phyloP scores from a whole-genome alignment of 2,888 invertebrate genomes.

The Stegophylla sp. region DNA sequence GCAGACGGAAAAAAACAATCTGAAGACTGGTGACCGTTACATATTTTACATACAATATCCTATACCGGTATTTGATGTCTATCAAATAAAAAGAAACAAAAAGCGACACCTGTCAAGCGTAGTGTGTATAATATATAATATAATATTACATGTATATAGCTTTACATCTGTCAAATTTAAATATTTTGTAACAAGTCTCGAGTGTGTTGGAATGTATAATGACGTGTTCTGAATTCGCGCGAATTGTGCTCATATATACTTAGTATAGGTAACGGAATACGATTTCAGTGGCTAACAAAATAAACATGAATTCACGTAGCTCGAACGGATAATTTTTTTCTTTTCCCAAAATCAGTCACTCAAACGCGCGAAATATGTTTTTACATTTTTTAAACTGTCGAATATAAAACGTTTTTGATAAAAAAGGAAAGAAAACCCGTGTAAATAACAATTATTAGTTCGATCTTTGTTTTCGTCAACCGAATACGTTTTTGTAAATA shows the following conservation, averaged over 20 bases:
- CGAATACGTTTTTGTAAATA: too few species aligned
- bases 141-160: too few species aligned
- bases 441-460: too few species aligned
- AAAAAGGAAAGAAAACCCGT: too few species aligned
- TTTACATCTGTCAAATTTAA: not conserved
- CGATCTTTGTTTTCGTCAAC: too few species aligned
- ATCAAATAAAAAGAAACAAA: not conserved
- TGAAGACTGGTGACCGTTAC: not conserved
- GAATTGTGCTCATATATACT: not conserved
- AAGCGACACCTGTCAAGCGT: conserved; percentile 5
- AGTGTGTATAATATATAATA: not conserved
- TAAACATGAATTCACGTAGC: too few species aligned
- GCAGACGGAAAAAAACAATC: not conserved
- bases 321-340: too few species aligned
- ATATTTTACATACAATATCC: not conserved
- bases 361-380: too few species aligned
- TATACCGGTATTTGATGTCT: not conserved
- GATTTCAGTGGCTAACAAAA: not conserved
- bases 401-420: too few species aligned
- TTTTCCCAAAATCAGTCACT: too few species aligned
- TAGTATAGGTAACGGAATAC: not conserved
- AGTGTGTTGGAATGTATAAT: conserved; percentile 1
- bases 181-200: conserved; percentile 7
- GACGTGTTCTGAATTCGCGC: not conserved
- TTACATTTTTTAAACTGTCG: too few species aligned